Evolutionary conservation across 2,888 invertebrate genomes (phyloP).

Genomic region (Clostera curtula): DNA sequence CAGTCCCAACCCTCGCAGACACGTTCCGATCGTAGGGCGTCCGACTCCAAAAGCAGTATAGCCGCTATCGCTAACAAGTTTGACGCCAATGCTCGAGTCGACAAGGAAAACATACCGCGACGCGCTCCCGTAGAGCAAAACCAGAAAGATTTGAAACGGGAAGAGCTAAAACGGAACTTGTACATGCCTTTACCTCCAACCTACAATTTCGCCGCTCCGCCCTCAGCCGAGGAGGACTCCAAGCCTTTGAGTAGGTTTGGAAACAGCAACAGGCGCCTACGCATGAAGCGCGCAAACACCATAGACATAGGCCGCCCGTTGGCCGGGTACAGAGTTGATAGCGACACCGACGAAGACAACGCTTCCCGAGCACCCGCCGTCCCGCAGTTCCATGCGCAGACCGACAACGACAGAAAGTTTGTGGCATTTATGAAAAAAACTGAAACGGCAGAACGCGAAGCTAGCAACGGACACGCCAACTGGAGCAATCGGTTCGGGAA

Average conservation of each 20-base stretch:
- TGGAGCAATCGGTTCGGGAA: constrained; percentile 90
- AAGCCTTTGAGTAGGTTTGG: constrained; percentile 64
- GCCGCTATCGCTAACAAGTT: constrained; percentile 61
- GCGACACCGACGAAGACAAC: constrained; percentile 64
- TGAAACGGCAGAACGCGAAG: constrained; percentile 46
- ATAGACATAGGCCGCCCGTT: constrained; percentile 88
- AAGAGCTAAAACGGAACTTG: constrained; percentile 37
- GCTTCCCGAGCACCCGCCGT: constrained; percentile 51
- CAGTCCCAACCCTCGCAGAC: constrained; percentile 17
- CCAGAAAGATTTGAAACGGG: constrained; percentile 27
- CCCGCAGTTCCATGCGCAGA: constrained; percentile 85
- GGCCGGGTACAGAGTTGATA: constrained; percentile 69
- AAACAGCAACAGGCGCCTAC: constrained; percentile 77
- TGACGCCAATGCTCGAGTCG: constrained; percentile 40
- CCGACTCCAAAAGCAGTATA: constrained; percentile 50
- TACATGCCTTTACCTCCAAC: constrained; percentile 59
- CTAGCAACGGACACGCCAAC: constrained; percentile 61
- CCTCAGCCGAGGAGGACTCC: constrained; percentile 45
- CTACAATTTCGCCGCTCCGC: constrained; percentile 59
- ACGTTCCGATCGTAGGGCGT: constrained; percentile 39
- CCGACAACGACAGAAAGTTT: constrained; percentile 90
- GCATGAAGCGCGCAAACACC: constrained; percentile 92
- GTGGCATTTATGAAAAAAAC: constrained; percentile 87
- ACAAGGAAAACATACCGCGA: constrained; percentile 25
- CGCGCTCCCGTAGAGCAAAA: constrained; percentile 21